Base-by-base conservation (phyloP, 2,888 invertebrate genomes). In the Euclidia mi region DNA sequence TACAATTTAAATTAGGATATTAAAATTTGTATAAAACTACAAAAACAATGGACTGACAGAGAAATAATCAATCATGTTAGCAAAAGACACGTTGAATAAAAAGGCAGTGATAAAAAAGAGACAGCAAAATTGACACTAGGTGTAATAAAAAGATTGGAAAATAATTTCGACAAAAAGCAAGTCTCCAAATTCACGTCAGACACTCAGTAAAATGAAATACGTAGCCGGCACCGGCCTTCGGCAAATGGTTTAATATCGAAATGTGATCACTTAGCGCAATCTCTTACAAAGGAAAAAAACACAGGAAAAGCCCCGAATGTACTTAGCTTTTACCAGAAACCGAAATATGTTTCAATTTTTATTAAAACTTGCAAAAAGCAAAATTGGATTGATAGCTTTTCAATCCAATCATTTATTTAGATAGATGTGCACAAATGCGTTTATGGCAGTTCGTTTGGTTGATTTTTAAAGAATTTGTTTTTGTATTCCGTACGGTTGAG, bases 251-350 rank as follows among this genome's bases (percentile, higher is more conserved):
- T 94, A 94, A 94, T 94, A 94, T 94, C 94, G 94, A 94, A 94
- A 94, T 94, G 94, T 94, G 94, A 93, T 94, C 94, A 94, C 94
- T 94, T 94, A 94, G 94, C 92, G 92, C 92, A 93, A 94, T 94
- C 94, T 94, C 92, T 89, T 89, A 92, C 92, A 92, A 93, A 90
- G 90, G 89, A 89, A 90, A 87, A 89, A 88, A 91, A 87, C 85
- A 87, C 84, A 85, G 89, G 87, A 85, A 85, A 86, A 84, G 77
- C 83, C 79, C 82, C 82, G 76, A 89, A 90, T 84, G 87, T 92
- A 90, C 89, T 88, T 90, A 89, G 90, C 88, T 90, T 91, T 90
- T 88, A 89, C 86, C 88, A 88, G 83, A 87, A 88, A 90, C 87
- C 88, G 81, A 90, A 92, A 90, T 89, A 91, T 90, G 87, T 89